These are phyloP conservation scores for Drymonia ruficornis DNA, from an alignment of 2,888 invertebrate genomes.

Conservation along the genomic window DNA sequence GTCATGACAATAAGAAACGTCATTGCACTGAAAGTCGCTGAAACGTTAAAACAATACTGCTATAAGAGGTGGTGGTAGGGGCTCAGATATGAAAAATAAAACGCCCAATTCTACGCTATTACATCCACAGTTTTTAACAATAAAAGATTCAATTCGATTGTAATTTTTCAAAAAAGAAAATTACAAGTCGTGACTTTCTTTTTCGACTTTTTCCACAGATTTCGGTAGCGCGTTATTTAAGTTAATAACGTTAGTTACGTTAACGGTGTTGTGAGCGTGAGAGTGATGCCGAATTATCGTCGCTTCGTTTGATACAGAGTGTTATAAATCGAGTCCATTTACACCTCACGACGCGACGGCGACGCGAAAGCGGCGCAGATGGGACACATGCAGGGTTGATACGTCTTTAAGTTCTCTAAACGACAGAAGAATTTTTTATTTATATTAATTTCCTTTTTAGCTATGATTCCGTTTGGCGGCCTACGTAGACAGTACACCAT, in stretches of 20 bases:
- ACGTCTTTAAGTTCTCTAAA: background rate
- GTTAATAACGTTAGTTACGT: conserved; percentile 20
- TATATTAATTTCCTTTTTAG: too few relatives aligned
- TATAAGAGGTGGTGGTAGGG: too few relatives aligned
- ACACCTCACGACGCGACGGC: conserved; percentile 61
- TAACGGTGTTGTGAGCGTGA: conserved; percentile 17
- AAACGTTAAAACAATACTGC: too few relatives aligned
- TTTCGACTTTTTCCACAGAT: conserved; percentile 11
- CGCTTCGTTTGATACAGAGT: conserved; percentile 59
- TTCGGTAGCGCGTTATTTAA: conserved; percentile 16
- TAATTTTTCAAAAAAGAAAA: conserved; percentile 1
- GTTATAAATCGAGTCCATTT: conserved; percentile 72
- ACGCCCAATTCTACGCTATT: too few relatives aligned
- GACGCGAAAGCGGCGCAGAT: conserved; percentile 30
- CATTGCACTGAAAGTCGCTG: too few relatives aligned
- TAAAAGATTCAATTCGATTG: background rate
- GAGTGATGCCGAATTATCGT: conserved; percentile 31
- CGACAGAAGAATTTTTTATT: too few relatives aligned
- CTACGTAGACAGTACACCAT: too few relatives aligned
- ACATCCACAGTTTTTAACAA: too few relatives aligned
- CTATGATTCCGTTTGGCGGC: too few relatives aligned
- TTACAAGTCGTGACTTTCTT: conserved; percentile 11
- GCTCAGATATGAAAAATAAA: too few relatives aligned
- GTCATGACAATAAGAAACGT: too few relatives aligned
- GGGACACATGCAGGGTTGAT: conserved; percentile 37